Base-by-base conservation (phyloP, 2,888 invertebrate genomes). In the Folsomia manolachei region DNA sequence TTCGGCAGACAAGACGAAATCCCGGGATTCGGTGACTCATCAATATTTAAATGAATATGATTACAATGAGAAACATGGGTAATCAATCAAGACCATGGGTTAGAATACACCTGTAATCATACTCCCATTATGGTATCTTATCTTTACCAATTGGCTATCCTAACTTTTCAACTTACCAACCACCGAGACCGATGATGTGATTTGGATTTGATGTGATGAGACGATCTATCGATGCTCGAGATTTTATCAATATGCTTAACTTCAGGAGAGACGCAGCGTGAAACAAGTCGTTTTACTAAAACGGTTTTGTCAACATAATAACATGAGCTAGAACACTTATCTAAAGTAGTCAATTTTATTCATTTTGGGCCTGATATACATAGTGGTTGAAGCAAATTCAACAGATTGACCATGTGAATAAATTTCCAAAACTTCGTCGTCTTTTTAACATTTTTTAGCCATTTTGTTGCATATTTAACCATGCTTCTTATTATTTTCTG, bases 21-120 rank as follows among this genome's bases (percentile, higher is more conserved):
- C n/a, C n/a, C n/a, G n/a, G 23, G 65, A 27, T 66, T 60, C 19
- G 67, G 27, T 77, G 77, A 77, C 74, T 77, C 77, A 77, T 77
- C 77, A 74, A 72, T 75, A 77, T 77, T 74, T 71, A 75, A 77
- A 77, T 77, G 75, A 75, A 52, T 52, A 69, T 74, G 73, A 77
- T 77, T 75, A 77, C 75, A 77, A 76, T 74, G 63, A 52, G 71
- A 70, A 70, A 77, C 75, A 77, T 75, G 75, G 75, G 75, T 77
- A 75, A 77, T 77, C 77, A 77, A 77, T 77, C 77, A 77, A 72
- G 69, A 67, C 61, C 69, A n/a, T n/a, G n/a, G 70, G 74, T 70
- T 71, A 72, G 71, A 74, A 74, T 76, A 74, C 73, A 76, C 76
- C 72, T 76, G 76, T 76, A 76, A 74, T 76, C 76, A 56, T 76